phyloP scores from a whole-genome alignment of 2,113 vertebrate species.

The Artemisiospiza belli region DNA sequence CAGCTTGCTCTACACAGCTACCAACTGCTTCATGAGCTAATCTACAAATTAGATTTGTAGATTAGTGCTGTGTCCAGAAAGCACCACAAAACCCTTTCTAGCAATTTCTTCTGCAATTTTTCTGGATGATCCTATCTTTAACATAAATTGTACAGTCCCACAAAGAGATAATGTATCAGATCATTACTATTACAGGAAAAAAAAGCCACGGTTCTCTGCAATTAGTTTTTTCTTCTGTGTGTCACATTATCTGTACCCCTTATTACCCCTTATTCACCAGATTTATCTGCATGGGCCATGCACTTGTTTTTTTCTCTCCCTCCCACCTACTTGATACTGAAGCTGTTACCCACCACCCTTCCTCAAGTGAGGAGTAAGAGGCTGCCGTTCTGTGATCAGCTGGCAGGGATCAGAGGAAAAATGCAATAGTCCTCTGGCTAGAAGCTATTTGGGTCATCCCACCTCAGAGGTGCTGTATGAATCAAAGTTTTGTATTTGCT shows the following conservation, averaged over 20 bases:
- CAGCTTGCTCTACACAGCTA: not conserved
- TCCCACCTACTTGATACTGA: conserved; percentile 14
- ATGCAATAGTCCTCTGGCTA: not conserved
- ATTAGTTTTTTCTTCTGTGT: conserved; percentile 18
- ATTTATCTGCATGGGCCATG: conserved; percentile 35
- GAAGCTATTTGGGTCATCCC: conserved; percentile 17
- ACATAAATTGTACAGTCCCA: not conserved
- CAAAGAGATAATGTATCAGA: not conserved
- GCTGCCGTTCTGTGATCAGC: not conserved
- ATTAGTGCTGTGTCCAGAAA: not conserved
- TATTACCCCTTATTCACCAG: conserved; percentile 27
- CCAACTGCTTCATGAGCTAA: not conserved
- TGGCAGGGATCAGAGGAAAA: conserved; percentile 50
- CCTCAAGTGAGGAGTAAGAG: conserved; percentile 7
- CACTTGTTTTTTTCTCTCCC: conserved; percentile 50
- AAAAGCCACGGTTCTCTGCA: not conserved
- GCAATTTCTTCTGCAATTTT: not conserved
- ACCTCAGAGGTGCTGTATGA: conserved; percentile 34
- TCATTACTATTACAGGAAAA: not conserved
- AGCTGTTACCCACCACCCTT: conserved; percentile 40
- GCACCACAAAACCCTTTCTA: not conserved
- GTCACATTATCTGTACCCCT: conserved; percentile 35
- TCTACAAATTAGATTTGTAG: not conserved
- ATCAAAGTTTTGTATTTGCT: conserved; percentile 34
- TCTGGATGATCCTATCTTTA: not conserved